Evolutionary conservation across 2,797 vertebrate species (phyloP), one percentile per base, ranked within the genome.

Genomic region (Cebuella pygmaea): DNA sequence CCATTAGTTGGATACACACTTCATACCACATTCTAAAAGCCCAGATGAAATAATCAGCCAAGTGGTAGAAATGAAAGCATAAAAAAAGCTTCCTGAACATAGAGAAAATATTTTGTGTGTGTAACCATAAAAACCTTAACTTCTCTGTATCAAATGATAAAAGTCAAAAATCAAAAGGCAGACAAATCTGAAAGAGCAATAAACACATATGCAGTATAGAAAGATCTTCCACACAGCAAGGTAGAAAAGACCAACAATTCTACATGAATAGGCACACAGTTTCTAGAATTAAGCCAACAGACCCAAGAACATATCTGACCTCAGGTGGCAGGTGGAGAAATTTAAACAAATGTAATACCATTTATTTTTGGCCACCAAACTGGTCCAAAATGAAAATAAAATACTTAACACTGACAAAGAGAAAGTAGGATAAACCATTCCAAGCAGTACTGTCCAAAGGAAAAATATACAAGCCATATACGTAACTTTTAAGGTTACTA

Each of bases 261-360:
- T 84, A 13, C 10, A 46, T n/a, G 17, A 80, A 30, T 8, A 57
- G 64, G 17, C 14, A 46, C 22, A 11, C 55, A 33, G n/a, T 48
- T 93, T 75, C 46, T 70, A 83, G 39, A 79, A 87, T 57, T 88
- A 88, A 52, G 20, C 4, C 72, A 52, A 44, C 46, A 75, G 80
- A n/a, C 44, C 17, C 1, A 13, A 64, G 26, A 90, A 76, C 39
- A 13, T 22, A 17, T 26, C 7, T 11, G 79, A 89, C 26, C 20
- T 59, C 36, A 36, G n/a, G 19, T 12, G 4, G n/a, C n/a, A 72
- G 9, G 67, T 2, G 4, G 24, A 57, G 55, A 55, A 61, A 48
- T 27, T 14, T 4, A 72, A 74, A 61, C 33, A 78, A 84, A 84
- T 11, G 12, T 33, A 26, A 75, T 11, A 22, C 4, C 64, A 33